Base-by-base conservation (phyloP, 2,113 vertebrate genomes). In the Brachyhypopomus gauderio region DNA sequence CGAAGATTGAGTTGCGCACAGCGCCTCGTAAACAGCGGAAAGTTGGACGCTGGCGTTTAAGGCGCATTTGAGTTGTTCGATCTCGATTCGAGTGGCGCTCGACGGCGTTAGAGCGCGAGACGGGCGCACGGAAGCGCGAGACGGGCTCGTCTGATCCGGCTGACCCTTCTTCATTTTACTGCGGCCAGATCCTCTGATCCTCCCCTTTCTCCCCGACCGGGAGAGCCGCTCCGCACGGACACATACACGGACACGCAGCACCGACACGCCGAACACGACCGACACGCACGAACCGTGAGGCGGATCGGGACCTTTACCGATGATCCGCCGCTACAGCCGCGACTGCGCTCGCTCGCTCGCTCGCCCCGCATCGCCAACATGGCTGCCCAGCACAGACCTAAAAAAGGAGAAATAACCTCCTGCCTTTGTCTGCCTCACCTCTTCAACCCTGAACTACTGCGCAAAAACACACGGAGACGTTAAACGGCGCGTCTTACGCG, bases 301-400 rank as follows among this genome's bases (percentile, higher is more conserved):
- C 83, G 75, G 93, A 94, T 92, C 90, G 92, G 94, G 94, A 96
- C 95, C 93, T 93, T 86, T 85, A 45, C 7, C 41, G 41, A 45
- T 45, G 5, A 45, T 45, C 41, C 11, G 66, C 89, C 85, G 84
- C 88, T 91, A 85, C 87, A 90, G 86, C 88, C 30, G 30, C 30
- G 30, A 30, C 30, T 30, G 30, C 30, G 86, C 94, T 90, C 92
- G 88, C 91, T 90, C 45, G 45, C 45, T 48, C 45, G 45, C 22
- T 88, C 88, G 92, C 94, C 95, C 91, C 94, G 94, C 95, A 94
- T 95, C 95, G 95, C 95, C 96, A 97, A 98, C 97, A 98, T 98
- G 97, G 97, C 97, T 98, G 96, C 96, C 96, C 96, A 89, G 94
- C 95, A 95, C 91, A 96, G 95, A 96, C 95, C 95, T 95, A 92